Evolutionary conservation across 2,113 vertebrate species (phyloP), one percentile per base, ranked within the genome.

Genomic region (Myiozetetes cayanensis): DNA sequence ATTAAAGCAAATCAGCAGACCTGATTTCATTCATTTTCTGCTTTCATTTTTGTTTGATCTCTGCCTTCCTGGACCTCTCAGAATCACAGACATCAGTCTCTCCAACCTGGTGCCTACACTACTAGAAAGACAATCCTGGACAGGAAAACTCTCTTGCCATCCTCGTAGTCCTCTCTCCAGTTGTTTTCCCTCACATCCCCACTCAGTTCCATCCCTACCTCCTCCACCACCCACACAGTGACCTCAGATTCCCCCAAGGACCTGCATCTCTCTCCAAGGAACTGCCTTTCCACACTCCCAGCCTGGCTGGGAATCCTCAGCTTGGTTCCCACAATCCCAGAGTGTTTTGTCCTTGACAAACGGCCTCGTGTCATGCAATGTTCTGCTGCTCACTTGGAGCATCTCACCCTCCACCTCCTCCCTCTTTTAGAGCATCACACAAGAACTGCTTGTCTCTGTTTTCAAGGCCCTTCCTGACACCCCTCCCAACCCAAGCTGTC

Each of bases 11-110:
- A 33, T 47, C 73, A 62, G 77, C 37, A 82, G 61, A 59, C 52
- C 5, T 59, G 58, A 37, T 59, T 59, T 39, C 12, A 15, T 8
- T 52, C 8, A 1, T 74, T 81, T 23, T 44, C 37, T 1, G 4
- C 14, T 14, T 66, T 18, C 14, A 20, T 37, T 73, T 20, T 7
- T 8, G 4, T n/a, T 46, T 39, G 15, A 14, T 82, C 52, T 59
- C 4, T 0, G 67, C 37, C 44, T 67, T 59, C 52, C 44, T 1
- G 0, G 44, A 41, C 6, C 59, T 41, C 83, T 41, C 0, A 0
- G 31, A 35, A 19, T n/a, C 7, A 8, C 20, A 53, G 50, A 7
- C 37, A 43, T 20, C 20, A 59, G 13, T 1, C 39, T 62, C n/a
- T 50, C 30, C 61, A 81, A 0, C 15, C 52, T 35, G 35, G 3